phyloP scores from a whole-genome alignment of 2,888 invertebrate species.

The Tinea semifulvella region DNA sequence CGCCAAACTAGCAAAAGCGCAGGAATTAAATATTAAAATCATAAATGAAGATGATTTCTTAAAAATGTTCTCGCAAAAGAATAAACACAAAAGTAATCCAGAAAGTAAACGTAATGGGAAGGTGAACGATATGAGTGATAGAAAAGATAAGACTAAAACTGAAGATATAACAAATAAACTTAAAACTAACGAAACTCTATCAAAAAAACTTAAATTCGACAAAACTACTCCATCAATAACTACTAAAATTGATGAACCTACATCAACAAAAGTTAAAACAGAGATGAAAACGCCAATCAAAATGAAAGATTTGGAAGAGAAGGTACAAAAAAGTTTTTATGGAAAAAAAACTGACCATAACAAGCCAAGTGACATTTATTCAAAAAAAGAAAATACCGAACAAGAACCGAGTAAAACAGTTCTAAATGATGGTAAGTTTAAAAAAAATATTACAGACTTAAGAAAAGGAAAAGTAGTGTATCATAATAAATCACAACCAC shows the following conservation, averaged over 20 bases:
- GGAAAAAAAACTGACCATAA: slow-evolving; percentile 1
- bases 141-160: neutral
- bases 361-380: neutral
- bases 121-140: neutral
- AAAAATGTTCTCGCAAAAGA: slow-evolving; percentile 73
- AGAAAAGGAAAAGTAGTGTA: too few relatives aligned
- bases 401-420: neutral
- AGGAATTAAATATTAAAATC: slow-evolving; percentile 73
- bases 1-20: slow-evolving; percentile 81
- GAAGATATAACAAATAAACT: slow-evolving; percentile 18
- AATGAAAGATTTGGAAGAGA: slow-evolving; percentile 16
- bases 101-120: slow-evolving; percentile 2
- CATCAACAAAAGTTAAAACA: neutral
- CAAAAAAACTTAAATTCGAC: neutral
- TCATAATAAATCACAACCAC: too few relatives aligned
- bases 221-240: neutral
- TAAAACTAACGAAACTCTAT: neutral
- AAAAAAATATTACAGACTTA: too few relatives aligned
- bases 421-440: slow-evolving; percentile 1
- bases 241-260: neutral
- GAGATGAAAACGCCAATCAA: slow-evolving; percentile 7
- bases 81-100: slow-evolving; percentile 17
- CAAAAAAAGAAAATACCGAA: neutral
- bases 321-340: slow-evolving; percentile 16
- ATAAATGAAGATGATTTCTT: slow-evolving; percentile 86